Percentiles rank a stretch among this genome's conserved stretches.
Conservation (phyloP, 2,113 vertebrate genomes). For the Scolopax mira region DNA sequence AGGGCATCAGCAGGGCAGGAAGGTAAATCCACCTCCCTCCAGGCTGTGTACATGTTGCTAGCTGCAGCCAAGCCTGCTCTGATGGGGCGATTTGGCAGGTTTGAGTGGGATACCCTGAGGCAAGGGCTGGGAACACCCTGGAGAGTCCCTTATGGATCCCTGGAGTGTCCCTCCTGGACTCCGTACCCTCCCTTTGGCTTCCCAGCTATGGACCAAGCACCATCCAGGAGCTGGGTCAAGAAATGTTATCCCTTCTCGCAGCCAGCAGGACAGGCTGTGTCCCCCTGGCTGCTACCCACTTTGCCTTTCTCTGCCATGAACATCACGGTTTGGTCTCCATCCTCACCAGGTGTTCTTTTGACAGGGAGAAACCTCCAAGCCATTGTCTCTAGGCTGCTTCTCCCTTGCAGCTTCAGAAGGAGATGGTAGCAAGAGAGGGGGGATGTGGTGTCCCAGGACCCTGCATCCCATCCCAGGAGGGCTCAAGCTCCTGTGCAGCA, state of each 20-base stretch:
- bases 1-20: neutral
- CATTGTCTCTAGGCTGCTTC: neutral
- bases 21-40: neutral
- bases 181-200: neutral
- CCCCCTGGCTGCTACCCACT: neutral
- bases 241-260: neutral
- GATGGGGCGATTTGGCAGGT: neutral
- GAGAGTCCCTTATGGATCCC: neutral
- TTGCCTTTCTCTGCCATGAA: neutral
- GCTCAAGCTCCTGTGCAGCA: rapidly evolving
- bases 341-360: neutral
- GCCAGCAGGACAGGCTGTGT: neutral
- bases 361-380: neutral
- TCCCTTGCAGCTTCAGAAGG: neutral
- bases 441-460: neutral
- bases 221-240: neutral
- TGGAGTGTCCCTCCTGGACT: neutral
- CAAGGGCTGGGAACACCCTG: neutral
- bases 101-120: neutral
- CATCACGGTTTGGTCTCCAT: neutral
- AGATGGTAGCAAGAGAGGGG: neutral
- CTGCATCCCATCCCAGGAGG: neutral
- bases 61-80: neutral
- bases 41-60: neutral
- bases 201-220: neutral